Percentiles rank a stretch among this genome's conserved stretches.
These are phyloP conservation scores for Sphaeramia orbicularis DNA, from an alignment of 2,797 vertebrate genomes.

Conservation along the genomic window DNA sequence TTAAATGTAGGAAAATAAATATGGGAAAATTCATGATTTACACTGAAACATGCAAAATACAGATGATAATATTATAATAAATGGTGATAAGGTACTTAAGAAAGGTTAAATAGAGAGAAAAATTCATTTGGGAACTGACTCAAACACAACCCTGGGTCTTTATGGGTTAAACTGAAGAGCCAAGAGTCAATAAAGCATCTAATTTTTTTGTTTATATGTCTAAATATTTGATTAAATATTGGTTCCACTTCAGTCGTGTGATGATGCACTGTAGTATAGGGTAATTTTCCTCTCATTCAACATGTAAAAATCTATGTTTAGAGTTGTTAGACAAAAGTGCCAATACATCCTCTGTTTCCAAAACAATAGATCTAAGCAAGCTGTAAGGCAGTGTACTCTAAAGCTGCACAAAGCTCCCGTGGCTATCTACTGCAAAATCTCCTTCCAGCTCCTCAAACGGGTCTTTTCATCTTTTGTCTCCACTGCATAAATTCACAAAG, in stretches of 20 bases:
- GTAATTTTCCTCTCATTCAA: slow-evolving; percentile 31
- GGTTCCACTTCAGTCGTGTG: slow-evolving; percentile 15
- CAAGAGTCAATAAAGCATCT: no score
- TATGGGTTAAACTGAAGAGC: no score
- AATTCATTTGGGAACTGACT: no score
- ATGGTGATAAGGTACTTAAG: no score
- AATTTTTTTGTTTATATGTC: neutral
- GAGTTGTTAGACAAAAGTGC: slow-evolving; percentile 30
- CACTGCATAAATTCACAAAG: slow-evolving; percentile 53
- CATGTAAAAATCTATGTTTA: slow-evolving; percentile 28
- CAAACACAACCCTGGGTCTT: no score
- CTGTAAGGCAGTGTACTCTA: slow-evolving; percentile 27
- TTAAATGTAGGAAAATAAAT: no score
- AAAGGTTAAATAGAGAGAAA: no score
- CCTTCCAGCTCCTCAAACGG: slow-evolving; percentile 39
- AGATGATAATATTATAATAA: no score
- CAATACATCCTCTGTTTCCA: slow-evolving; percentile 24
- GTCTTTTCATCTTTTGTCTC: slow-evolving; percentile 63
- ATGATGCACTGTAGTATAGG: slow-evolving; percentile 15
- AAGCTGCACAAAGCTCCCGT: slow-evolving; percentile 24
- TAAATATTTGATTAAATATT: slow-evolving; percentile 3
- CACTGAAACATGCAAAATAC: no score
- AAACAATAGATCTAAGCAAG: slow-evolving; percentile 33
- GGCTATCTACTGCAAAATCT: slow-evolving; percentile 53
- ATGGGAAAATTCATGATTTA: no score